These are phyloP conservation scores for rabbit (Oryctolagus cuniculus) DNA, from an alignment of 2,113 vertebrate genomes.

Conservation along the genomic window mOryCun1.1 NC_091435.1:131498001-131498500, in stretches of 20 bases:
- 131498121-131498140: too few species aligned
- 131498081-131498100: too few species aligned
- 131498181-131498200: neutral
- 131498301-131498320: constrained; percentile 4
- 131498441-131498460: neutral
- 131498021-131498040: too few species aligned
- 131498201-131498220: constrained; percentile 6
- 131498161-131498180: neutral
- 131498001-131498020: too few species aligned
- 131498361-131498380: neutral
- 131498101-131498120: too few species aligned
- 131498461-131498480: neutral
- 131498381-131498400: neutral
- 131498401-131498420: neutral
- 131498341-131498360: neutral
- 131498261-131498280: neutral
- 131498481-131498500: neutral
- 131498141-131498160: neutral
- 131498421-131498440: neutral
- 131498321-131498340: neutral
- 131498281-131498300: neutral
- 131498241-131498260: neutral
- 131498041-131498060: too few species aligned
- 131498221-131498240: neutral
- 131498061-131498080: too few species aligned